A percentile compares a stretch with the other conserved stretches of the same genome.
phyloP scores from a whole-genome alignment of 2,888 invertebrate species.

The Dysmachus trigonus region DNA sequence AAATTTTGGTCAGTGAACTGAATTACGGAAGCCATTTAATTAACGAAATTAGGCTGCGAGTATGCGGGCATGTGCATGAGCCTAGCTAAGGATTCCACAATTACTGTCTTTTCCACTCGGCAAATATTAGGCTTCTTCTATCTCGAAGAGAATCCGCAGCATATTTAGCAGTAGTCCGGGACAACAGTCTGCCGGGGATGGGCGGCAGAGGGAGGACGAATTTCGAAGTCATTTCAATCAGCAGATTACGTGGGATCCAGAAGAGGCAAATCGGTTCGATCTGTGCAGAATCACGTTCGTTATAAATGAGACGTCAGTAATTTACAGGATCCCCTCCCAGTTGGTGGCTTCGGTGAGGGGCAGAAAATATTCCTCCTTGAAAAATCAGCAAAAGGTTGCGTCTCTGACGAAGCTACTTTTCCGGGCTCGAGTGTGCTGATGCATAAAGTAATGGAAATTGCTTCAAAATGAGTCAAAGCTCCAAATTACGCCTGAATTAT shows the following conservation, averaged over 20 bases:
- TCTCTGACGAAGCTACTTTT: slow-evolving; percentile 37
- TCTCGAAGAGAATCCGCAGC: neutral
- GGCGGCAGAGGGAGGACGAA: neutral
- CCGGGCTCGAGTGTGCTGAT: slow-evolving; percentile 32
- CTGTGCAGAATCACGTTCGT: slow-evolving; percentile 40
- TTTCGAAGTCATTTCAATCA: slow-evolving; percentile 35
- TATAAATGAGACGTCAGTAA: slow-evolving; percentile 40
- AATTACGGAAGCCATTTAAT: neutral
- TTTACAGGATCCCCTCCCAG: slow-evolving; percentile 31
- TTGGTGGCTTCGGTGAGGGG: neutral
- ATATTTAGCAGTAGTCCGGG: neutral
- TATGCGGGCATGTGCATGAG: neutral
- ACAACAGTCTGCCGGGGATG: no score
- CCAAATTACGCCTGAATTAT: slow-evolving; percentile 38
- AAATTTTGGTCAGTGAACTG: neutral
- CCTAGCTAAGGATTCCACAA: neutral
- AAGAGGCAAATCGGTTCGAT: slow-evolving; percentile 32
- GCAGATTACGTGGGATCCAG: slow-evolving; percentile 23
- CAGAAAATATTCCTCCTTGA: slow-evolving; percentile 10
- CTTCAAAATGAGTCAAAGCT: slow-evolving; percentile 37
- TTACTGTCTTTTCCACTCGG: neutral
- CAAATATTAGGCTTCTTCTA: neutral
- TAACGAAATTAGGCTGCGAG: neutral
- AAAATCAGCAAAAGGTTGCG: slow-evolving; percentile 13
- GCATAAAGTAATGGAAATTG: slow-evolving; percentile 38